A percentile compares a stretch with the other conserved stretches of the same genome.
Evolutionary conservation across 2,797 vertebrate genomes (phyloP).

Genomic region (Oryzias sinensis): DNA sequence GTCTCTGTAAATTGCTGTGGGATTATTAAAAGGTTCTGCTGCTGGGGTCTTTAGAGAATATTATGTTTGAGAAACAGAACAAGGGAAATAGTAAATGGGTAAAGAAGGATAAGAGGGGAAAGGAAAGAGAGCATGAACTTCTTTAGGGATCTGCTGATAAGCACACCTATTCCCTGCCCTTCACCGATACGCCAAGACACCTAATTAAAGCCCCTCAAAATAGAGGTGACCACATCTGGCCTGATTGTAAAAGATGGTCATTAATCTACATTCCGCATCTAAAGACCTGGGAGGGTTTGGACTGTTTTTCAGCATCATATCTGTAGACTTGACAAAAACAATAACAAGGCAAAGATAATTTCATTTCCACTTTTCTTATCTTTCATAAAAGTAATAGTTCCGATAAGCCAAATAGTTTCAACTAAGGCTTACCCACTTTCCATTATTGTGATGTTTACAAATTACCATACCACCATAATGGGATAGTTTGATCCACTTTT

Average conservation of each 20-base stretch:
- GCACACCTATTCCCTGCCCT: slow-evolving; percentile 3
- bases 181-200: slow-evolving; percentile 25
- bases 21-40: slow-evolving; percentile 62
- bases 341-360: slow-evolving; percentile 5
- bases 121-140: slow-evolving; percentile 26
- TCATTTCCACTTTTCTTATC: slow-evolving; percentile 2
- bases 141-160: slow-evolving; percentile 47
- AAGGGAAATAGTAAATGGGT: slow-evolving; percentile 9
- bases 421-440: background rate
- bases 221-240: slow-evolving; percentile 42
- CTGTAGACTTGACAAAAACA: slow-evolving; percentile 12
- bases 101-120: slow-evolving; percentile 11
- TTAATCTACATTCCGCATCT: slow-evolving; percentile 45
- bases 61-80: slow-evolving; percentile 22
- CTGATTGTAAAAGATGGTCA: slow-evolving; percentile 47
- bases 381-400: slow-evolving; percentile 1
- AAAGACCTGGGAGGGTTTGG: slow-evolving; percentile 20
- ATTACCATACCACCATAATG: too few relatives aligned
- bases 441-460: too few relatives aligned
- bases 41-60: slow-evolving; percentile 45
- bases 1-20: slow-evolving; percentile 63
- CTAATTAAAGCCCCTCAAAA: slow-evolving; percentile 54
- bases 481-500: too few relatives aligned
- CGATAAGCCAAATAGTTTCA: background rate
- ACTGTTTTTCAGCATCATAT: slow-evolving; percentile 4